A percentile compares a stretch with the other conserved stretches of the same genome.
Evolutionary conservation across 2,797 vertebrate genomes (phyloP).

Genomic region (Sparus aurata): DNA sequence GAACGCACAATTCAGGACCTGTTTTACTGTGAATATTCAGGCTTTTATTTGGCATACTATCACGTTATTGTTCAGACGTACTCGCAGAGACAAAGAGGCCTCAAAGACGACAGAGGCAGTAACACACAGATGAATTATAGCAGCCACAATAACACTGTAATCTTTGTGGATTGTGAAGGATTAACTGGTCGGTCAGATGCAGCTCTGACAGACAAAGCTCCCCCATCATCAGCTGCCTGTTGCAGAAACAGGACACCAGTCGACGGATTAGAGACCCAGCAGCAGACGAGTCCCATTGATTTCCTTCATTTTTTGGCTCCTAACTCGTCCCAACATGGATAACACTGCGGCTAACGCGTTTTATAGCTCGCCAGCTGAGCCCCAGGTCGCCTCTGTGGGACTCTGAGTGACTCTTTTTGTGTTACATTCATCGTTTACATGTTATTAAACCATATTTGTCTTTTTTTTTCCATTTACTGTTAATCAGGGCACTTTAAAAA

Average conservation of each 20-base stretch:
- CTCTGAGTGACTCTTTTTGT: neutral
- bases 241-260: conserved; percentile 70
- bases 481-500: neutral
- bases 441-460: neutral
- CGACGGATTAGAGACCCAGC: conserved; percentile 58
- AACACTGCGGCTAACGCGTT: neutral
- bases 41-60: neutral
- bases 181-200: conserved; percentile 69
- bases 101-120: conserved; percentile 6
- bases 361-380: conserved; percentile 48
- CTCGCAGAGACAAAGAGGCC: conserved; percentile 17
- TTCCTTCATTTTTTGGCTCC: conserved; percentile 48
- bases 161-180: conserved; percentile 77
- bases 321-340: conserved; percentile 44
- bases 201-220: conserved; percentile 66
- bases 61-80: conserved; percentile 2
- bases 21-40: neutral
- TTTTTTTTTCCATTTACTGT: neutral
- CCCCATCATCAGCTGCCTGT: conserved; percentile 71
- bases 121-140: conserved; percentile 46
- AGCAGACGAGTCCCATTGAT: conserved; percentile 68
- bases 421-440: neutral
- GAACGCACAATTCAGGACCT: neutral
- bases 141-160: conserved; percentile 59
- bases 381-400: neutral